Evolutionary conservation across 2,888 invertebrate species (phyloP), one percentile per base, ranked within the genome.

Genomic region (Rhagophthalmus giganteus): DNA sequence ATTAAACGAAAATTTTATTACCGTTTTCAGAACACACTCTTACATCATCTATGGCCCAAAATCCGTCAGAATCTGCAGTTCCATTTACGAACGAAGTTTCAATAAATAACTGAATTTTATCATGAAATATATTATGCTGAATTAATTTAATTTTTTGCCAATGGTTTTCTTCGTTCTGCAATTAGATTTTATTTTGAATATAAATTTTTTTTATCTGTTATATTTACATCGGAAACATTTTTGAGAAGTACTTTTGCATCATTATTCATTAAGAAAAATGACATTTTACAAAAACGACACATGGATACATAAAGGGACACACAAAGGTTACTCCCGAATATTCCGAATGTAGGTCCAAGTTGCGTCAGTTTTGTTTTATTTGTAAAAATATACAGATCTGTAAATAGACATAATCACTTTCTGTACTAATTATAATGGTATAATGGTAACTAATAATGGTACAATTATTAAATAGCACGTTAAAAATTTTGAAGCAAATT

Each of bases 21-120:
- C 73, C 73, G 53, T 70, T 66, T 58, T 70, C 66, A 41, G 65
- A 61, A 54, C 73, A 73, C 20, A 70, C 59, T 57, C 73, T 62
- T 10, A 71, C 63, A 40, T 71, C 61, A 56, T 72, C 72, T 15
- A 72, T 62, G 1, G 68, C 72, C 73, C 73, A 73, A 61, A 69
- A 73, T 14, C 68, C 69, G 35, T 38, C 46, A 2, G 16, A 14
- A 7, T 2, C 9, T 4, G n/a, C 26, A 7, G 55, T 40, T 13
- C 54, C 34, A 30, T 63, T 53, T 13, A 41, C 20, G 35, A 65
- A 64, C 52, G 60, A 62, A 2, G 73, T 72, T 60, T 72, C 65
- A 1, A 71, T 64, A 53, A 69, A 71, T 38, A 73, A 47, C 52
- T 69, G 68, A 10, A 71, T 31, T 46, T 62, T 63, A 33, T 65